Evolutionary conservation across 2,113 vertebrate genomes (phyloP), one percentile per base, ranked within the genome.

Genomic region (Zeus faber): DNA sequence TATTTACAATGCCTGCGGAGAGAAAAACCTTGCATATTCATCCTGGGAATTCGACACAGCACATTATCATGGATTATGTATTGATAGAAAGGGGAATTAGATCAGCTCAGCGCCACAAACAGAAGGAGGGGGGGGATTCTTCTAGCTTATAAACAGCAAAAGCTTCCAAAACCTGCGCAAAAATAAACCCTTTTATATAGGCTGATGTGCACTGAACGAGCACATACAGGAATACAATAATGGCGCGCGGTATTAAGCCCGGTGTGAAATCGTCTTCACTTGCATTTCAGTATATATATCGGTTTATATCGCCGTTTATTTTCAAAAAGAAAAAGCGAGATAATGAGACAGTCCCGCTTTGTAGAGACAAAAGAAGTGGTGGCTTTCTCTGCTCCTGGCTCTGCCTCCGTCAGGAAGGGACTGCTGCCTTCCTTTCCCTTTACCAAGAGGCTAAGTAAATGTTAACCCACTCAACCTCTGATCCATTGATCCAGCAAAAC

Each of bases 1-100:
- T 90, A 86, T 87, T 87, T 85, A 78, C 85, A 70, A 52, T 71
- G 87, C 83, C 85, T 82, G 71, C 72, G 79, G 88, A 85, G 82
- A 75, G 66, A 80, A 81, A 74, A 62, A 79, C 70, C 77, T 72
- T 65, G 72, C 74, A 80, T 87, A 79, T 80, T 75, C 80, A 87
- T 84, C 70, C 49, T 54, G 57, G 80, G 85, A 81, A 90, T 84
- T 63, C 65, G 56, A 56, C 70, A 65, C 48, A 71, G 54, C 76
- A 84, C 77, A 85, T 89, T 87, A 86, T 75, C 64, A 55, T 79
- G 82, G 84, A 86, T 86, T 83, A 85, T 74, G 65, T 71, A 65
- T 87, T 74, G 77, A 86, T 75, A 80, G 67, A 67, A 84, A 73
- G 61, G 60, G 59, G 72, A 86, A 82, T 84, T 82, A 78, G 72